These are phyloP conservation scores for Helobdella robusta DNA, from an alignment of 2,888 invertebrate genomes.

Conservation along the genomic window DNA sequence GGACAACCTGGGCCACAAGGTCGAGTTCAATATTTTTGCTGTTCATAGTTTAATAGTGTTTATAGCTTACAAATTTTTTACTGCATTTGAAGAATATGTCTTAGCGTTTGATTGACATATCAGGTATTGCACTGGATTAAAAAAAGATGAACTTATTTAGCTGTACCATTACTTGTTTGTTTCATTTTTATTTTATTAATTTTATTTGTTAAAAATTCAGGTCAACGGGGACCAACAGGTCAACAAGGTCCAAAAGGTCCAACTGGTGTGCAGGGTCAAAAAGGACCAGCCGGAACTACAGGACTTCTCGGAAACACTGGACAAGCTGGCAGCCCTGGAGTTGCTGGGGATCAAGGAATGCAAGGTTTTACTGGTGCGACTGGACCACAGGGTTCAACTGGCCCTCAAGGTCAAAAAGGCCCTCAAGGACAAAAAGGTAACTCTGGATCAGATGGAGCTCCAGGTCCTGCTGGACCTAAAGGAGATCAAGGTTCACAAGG, in stretches of 20 bases:
- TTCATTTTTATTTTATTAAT: constrained; percentile 18
- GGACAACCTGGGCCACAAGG: constrained; percentile 29
- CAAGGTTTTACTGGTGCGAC: constrained; percentile 26
- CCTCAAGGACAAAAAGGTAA: constrained; percentile 22
- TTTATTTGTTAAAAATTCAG: too few relatives aligned
- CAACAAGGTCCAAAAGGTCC: constrained; percentile 30
- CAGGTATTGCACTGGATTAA: too few relatives aligned
- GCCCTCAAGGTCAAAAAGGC: constrained; percentile 27
- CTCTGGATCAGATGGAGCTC: constrained; percentile 26
- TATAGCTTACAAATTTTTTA: too few relatives aligned
- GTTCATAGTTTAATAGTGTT: too few relatives aligned
- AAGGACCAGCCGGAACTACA: constrained; percentile 54
- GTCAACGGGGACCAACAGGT: constrained; percentile 21
- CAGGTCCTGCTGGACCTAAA: constrained; percentile 14
- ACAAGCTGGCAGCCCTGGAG: constrained; percentile 26
- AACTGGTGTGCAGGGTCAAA: constrained; percentile 17
- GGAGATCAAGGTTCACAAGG: constrained; percentile 30
- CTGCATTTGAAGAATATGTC: too few relatives aligned
- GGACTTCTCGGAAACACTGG: constrained; percentile 43
- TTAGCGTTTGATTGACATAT: too few relatives aligned
- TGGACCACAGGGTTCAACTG: constrained; percentile 27
- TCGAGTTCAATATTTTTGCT: too few relatives aligned
- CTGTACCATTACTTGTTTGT: too few relatives aligned
- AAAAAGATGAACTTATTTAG: too few relatives aligned
- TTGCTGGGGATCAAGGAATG: constrained; percentile 15